Conservation (phyloP, 2,888 invertebrate genomes). For the Dendrolimus pini region DNA sequence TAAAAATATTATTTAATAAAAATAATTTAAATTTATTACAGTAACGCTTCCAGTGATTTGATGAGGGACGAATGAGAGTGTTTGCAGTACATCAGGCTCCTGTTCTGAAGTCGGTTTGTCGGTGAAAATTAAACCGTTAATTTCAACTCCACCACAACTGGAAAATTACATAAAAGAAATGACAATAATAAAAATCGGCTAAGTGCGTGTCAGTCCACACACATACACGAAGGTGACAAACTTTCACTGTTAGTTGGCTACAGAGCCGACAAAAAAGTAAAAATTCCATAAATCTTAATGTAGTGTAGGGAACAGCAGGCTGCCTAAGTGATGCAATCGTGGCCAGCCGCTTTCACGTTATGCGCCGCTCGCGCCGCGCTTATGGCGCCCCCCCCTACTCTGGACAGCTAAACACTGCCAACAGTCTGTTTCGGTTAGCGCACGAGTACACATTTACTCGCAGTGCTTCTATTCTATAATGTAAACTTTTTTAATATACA, state of each 20-base stretch:
- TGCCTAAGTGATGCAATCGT: too few species aligned
- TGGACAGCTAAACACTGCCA: too few species aligned
- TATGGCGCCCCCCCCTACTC: too few species aligned
- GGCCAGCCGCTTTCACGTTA: too few species aligned
- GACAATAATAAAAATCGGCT: neutral
- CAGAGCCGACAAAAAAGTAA: neutral
- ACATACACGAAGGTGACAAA: neutral
- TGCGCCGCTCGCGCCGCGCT: too few species aligned
- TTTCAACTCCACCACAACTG: constrained; percentile 28
- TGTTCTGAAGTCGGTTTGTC: constrained; percentile 16
- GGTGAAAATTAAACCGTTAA: constrained; percentile 20
- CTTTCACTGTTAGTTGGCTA: neutral
- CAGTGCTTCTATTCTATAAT: too few species aligned
- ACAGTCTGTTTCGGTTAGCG: too few species aligned
- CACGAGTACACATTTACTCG: too few species aligned
- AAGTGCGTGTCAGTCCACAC: neutral
- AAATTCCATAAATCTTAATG: neutral
- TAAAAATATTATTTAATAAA: too few species aligned
- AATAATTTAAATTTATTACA: constrained; percentile 12
- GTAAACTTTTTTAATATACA: too few species aligned
- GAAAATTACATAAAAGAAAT: constrained; percentile 3
- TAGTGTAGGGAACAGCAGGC: too few species aligned
- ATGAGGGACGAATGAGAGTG: constrained; percentile 25
- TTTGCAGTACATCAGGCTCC: constrained; percentile 20
- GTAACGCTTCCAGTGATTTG: constrained; percentile 18